Base-by-base conservation (phyloP, 2,113 vertebrate species). In the Petromus typicus region DNA sequence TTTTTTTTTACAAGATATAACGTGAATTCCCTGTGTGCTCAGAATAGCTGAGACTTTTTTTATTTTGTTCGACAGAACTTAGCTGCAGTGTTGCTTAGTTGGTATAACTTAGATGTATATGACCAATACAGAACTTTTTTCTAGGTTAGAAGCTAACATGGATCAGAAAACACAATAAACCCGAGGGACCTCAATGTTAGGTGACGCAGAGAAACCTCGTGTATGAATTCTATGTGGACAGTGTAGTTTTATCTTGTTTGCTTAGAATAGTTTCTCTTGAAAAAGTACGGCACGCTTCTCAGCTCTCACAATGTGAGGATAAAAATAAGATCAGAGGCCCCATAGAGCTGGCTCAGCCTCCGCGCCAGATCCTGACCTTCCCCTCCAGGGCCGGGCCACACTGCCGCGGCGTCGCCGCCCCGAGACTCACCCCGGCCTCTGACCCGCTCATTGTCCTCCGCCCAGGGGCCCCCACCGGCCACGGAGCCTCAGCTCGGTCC, bases 401-500 rank as follows among this genome's bases (percentile, higher is more conserved):
- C 43, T 69, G 67, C n/a, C n/a, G n/a, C n/a, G n/a, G n/a, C n/a
- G n/a, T n/a, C n/a, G n/a, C n/a, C n/a, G 89, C 89, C 37, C 97
- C 93, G 37, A n/a, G 79, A 63, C 61, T 96, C 91, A 97, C 93
- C 97, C 95, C 94, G 97, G 51, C 91, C 96, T 96, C 89, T 95
- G 96, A 95, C 95, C 97, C 16, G 63, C 61, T 27, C 63, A 86
- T 95, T 97, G 94, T 97, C 61, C 88, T 82, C 71, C 27, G 4
- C 43, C 69, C 64, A 90, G 66, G n/a, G n/a, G n/a, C n/a, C n/a
- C n/a, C n/a, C n/a, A n/a, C n/a, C n/a, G n/a, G n/a, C n/a, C 82
- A 79, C 20, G 59, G 63, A 66, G 37, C 69, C 61, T 97, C 95
- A 48, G 86, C 63, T 48, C 20, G 57, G 59, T 40, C 66, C 76